A percentile compares a stretch with the other conserved stretches of the same genome.
phyloP scores from a whole-genome alignment of 37 sponge, comb jelly and placozoan genomes.

The Hexactinellida sp. region DNA sequence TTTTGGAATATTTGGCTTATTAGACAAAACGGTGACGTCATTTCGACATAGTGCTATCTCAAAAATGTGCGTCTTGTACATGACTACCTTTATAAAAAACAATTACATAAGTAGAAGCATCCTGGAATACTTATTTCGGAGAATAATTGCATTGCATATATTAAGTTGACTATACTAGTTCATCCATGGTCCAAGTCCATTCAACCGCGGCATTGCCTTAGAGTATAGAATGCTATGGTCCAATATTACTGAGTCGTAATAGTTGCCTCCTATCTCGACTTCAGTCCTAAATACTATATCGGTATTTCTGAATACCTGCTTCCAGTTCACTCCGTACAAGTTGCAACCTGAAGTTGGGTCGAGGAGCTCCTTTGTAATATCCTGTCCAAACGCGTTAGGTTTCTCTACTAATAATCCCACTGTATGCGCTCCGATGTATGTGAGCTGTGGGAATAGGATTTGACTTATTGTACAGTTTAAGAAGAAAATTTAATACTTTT shows the following conservation, averaged over 20 bases:
- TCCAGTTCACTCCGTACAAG: background rate
- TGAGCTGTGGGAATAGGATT: background rate
- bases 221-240: too few species aligned
- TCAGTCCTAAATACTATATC: background rate
- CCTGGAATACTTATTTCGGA: too few species aligned
- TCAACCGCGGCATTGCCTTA: too few species aligned
- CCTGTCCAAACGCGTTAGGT: background rate
- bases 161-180: too few species aligned
- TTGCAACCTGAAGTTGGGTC: background rate
- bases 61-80: too few species aligned
- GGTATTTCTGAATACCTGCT: background rate
- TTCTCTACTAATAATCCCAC: background rate
- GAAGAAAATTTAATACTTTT: background rate
- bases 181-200: too few species aligned
- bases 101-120: too few species aligned
- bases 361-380: background rate
- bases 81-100: too few species aligned
- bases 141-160: too few species aligned
- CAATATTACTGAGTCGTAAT: background rate
- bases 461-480: background rate
- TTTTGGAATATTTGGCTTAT: too few species aligned
- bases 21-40: too few species aligned
- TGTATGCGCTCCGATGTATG: background rate
- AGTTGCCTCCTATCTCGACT: background rate
- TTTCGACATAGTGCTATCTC: too few species aligned